Percentiles rank a stretch among this genome's conserved stretches.
These are phyloP conservation scores for Hyaena hyaena DNA, from an alignment of 2,113 vertebrate genomes.

Conservation along the genomic window DNA sequence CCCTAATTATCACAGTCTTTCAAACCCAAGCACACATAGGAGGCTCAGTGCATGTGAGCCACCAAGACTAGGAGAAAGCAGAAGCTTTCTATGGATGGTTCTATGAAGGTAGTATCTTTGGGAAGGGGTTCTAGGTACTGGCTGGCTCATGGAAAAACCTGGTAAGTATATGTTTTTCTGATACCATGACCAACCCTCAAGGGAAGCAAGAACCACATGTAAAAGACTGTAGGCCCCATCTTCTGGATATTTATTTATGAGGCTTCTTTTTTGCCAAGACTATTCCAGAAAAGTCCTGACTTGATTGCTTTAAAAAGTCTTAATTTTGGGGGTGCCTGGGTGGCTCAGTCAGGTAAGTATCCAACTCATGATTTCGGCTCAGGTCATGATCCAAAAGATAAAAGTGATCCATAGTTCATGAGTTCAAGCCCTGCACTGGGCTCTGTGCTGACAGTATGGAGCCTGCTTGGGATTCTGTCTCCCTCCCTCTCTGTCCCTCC, in stretches of 20 bases:
- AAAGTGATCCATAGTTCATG: no score
- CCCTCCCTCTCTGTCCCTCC: no score
- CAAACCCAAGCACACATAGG: neutral
- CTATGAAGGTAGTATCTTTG: neutral
- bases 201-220: neutral
- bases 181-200: neutral
- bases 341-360: no score
- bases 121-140: neutral
- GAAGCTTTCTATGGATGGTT: neutral
- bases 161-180: neutral
- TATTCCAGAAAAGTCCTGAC: neutral
- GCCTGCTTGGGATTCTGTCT: no score
- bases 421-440: no score
- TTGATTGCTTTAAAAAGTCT: neutral
- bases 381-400: no score
- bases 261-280: neutral
- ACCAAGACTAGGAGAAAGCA: neutral
- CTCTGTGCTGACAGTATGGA: no score
- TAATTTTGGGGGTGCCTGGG: no score
- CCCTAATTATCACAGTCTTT: neutral
- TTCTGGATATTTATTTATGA: neutral
- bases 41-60: neutral
- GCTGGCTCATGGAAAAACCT: neutral
- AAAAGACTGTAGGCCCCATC: neutral
- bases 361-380: no score